Base-by-base conservation (phyloP, 2,888 invertebrate species). In the Sipha maydis region DNA sequence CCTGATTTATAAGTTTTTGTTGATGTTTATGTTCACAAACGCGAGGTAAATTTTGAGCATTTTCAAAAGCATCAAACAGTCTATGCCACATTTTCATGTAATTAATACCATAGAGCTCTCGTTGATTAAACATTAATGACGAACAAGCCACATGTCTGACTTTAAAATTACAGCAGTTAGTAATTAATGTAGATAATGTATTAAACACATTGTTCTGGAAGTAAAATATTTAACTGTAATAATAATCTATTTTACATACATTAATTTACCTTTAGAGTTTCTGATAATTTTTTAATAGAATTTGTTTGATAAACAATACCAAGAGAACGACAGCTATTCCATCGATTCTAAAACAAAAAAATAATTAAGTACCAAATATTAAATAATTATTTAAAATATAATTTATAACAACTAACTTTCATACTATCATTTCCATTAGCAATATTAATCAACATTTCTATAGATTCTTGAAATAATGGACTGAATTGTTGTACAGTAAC, bases 121-220 rank as follows among this genome's bases (percentile, higher is more conserved):
- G 93, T 1, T 92, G 92, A n/a, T 95, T 94, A 89, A 94, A 94
- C 21, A 94, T 94, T 89, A 98, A 92, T 0, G 97, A 97, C 89
- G 94, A 93, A 0, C 96, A 95, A 4, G 97, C 97, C 92, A 96
- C 97, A 89, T 96, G 97, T 56, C 97, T 95, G 11, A 98, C 98
- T 93, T 98, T 98, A 90, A 97, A 96, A 92, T 97, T 97, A 89
- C 94, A 94, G 92, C 96, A 96, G 89, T 94, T 94, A 82, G 94
- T 94, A 0, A 96, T 94, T 31, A 96, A 92, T 28, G 93, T 93
- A 90, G 94, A 94, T 9, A 97, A 90, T 21, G 94, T 93, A 25
- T 93, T 92, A 90, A 96, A 95, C 0, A 96, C 94, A 90, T 93
- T 92, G 56, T 92, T 92, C 95, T 96, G 92, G 4, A 89, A 90